Conservation (phyloP, 2,113 vertebrate genomes). For the Brachirus orientalis region DNA sequence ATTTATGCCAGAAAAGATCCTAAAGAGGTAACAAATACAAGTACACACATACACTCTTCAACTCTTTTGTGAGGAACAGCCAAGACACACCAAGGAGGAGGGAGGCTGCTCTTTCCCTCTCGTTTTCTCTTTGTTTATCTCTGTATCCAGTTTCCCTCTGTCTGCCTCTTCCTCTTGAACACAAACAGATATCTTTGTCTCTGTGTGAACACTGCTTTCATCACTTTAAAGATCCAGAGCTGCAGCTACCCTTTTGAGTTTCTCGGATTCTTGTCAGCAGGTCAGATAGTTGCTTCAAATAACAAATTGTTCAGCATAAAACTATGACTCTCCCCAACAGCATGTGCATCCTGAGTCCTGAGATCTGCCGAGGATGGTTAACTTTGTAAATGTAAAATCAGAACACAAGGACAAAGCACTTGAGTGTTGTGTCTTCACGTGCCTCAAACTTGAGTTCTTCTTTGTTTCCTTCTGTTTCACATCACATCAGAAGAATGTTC, state of each 20-base stretch:
- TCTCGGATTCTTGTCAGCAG: slow-evolving; percentile 49
- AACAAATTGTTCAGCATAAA: slow-evolving; percentile 40
- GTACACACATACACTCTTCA: slow-evolving; percentile 23
- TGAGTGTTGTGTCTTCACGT: slow-evolving; percentile 6
- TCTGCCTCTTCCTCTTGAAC: slow-evolving; percentile 52
- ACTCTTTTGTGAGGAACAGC: slow-evolving; percentile 46
- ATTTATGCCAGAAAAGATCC: too few relatives aligned
- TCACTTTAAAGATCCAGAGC: slow-evolving; percentile 47
- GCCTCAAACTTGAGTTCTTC: slow-evolving; percentile 9
- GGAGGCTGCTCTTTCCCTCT: slow-evolving; percentile 55
- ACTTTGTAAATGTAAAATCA: not conserved
- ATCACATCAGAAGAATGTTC: not conserved
- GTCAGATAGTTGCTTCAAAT: slow-evolving; percentile 45
- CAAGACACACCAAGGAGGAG: slow-evolving; percentile 42
- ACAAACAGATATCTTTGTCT: slow-evolving; percentile 64
- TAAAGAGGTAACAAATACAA: too few relatives aligned
- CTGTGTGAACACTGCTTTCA: slow-evolving; percentile 42
- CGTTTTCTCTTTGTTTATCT: slow-evolving; percentile 59
- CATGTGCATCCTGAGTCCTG: slow-evolving; percentile 14
- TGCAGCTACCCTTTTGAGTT: slow-evolving; percentile 28
- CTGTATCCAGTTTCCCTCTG: slow-evolving; percentile 53
- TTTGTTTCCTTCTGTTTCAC: slow-evolving; percentile 1
- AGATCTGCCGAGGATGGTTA: slow-evolving; percentile 3
- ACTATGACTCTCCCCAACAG: slow-evolving; percentile 32
- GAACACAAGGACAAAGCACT: slow-evolving; percentile 4